Conservation (phyloP, 1,140 invertebrate genomes). For the Pseudomyrmex dendroicus region DNA sequence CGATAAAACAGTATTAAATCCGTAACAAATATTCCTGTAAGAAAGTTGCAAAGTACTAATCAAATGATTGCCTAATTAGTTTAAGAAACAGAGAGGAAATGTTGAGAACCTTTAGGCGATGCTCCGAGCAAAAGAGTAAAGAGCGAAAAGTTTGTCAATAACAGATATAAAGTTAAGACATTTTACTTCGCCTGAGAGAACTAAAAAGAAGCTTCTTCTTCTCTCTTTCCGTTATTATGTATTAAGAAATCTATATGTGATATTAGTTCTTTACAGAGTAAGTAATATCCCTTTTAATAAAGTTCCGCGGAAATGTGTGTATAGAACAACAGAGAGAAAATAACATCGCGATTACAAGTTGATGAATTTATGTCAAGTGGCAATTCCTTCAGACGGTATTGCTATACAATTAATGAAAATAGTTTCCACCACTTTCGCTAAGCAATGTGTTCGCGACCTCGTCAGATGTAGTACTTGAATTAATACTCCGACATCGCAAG, state of each 20-base stretch:
- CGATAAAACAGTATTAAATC: too few species aligned
- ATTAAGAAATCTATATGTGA: too few species aligned
- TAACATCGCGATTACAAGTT: background rate
- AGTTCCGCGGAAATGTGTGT: background rate
- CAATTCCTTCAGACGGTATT: background rate
- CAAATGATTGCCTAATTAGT: background rate
- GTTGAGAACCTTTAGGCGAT: too few species aligned
- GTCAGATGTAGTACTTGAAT: background rate
- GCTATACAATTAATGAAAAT: conserved; percentile 2
- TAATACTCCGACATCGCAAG: background rate
- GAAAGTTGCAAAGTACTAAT: too few species aligned
- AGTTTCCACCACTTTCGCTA: background rate
- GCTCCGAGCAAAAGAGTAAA: too few species aligned
- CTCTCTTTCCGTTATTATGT: too few species aligned
- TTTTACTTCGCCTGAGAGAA: background rate
- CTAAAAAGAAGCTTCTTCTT: background rate
- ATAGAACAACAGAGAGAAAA: background rate
- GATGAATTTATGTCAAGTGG: background rate
- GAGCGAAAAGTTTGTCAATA: too few species aligned
- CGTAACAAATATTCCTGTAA: too few species aligned
- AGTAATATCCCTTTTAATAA: background rate
- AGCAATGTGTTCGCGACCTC: background rate
- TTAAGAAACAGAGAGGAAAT: background rate
- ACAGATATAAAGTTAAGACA: background rate
- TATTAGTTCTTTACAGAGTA: background rate